These are phyloP conservation scores for Pyrrhia umbra DNA, from an alignment of 2,888 invertebrate species.

Conservation along the genomic window DNA sequence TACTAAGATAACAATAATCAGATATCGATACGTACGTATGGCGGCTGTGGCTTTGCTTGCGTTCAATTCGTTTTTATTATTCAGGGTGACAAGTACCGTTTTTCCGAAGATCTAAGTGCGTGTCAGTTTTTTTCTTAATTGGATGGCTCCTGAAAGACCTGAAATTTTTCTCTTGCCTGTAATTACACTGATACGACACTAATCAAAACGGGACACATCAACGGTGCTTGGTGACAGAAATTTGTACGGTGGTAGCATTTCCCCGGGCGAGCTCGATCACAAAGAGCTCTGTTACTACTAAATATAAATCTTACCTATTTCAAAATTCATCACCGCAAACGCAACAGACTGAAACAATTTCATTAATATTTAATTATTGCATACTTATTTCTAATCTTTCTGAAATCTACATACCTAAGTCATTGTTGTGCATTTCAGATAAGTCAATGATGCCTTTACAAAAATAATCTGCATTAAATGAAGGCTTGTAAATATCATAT, in stretches of 20 bases:
- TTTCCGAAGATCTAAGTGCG: background rate
- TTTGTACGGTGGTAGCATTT: background rate
- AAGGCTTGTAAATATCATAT: constrained; percentile 19
- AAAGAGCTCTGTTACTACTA: background rate
- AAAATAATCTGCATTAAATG: no score
- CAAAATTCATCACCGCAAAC: no score
- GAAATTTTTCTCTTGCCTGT: no score
- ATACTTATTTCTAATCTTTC: background rate
- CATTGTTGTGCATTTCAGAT: background rate
- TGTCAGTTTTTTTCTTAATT: no score
- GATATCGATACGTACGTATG: background rate
- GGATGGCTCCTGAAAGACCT: no score
- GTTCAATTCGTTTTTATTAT: background rate
- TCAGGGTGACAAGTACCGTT: background rate
- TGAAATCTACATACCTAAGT: background rate
- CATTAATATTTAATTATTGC: background rate
- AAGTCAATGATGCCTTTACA: no score
- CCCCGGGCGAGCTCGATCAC: background rate
- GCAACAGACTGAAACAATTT: no score
- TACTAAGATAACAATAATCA: background rate
- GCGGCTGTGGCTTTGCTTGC: background rate
- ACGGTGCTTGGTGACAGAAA: background rate
- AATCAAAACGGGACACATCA: background rate
- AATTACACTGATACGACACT: no score
- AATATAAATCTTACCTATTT: no score